Base-by-base conservation (phyloP, 2,797 vertebrate genomes). In the Protosalanx chinensis region DNA sequence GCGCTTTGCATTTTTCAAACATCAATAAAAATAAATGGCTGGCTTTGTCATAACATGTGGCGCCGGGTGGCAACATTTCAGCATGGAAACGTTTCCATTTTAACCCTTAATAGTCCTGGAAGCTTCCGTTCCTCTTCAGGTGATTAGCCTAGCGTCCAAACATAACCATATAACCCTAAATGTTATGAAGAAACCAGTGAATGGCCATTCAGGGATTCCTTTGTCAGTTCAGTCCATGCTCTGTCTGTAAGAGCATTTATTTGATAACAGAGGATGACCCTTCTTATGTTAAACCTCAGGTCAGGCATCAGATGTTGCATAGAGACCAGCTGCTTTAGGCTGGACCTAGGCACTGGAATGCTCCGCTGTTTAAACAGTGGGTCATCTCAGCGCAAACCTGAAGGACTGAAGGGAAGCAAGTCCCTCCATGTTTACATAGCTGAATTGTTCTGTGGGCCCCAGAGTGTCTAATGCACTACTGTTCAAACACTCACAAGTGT, bases 371-470 rank as follows among this genome's bases (percentile, higher is more conserved):
- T 90, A 90, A 92, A 92, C 89, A 91, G 90, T 86, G 89, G 86
- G 83, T 86, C 63, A 85, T 88, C 89, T 91, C 89, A 86, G 86
- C 72, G 81, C 77, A 73, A 83, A 84, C 86, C 85, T 84, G 80
- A 83, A 91, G 89, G 80, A 89, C 87, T 84, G 64, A 74, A 84
- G 86, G 86, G 89, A 90, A 93, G 91, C 89, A 92, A 90, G 91
- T 92, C 82, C 85, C 88, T 84, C 82, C 81, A 63, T 93, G 91
- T 94, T 93, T 93, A 92, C 92, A 91, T 90, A 92, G 91, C 87
- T 87, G 89, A 90, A 91, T 93, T 91, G 91, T 93, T 89, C 89
- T 88, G 80, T 77, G 76, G 74, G 79, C 85, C 87, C 85, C 80
- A 81, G 84, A 82, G 87, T 87, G 87, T 90, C 90, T 93, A 91